Conservation (phyloP, 2,113 vertebrate genomes). For the Haemorhous mexicanus region DNA sequence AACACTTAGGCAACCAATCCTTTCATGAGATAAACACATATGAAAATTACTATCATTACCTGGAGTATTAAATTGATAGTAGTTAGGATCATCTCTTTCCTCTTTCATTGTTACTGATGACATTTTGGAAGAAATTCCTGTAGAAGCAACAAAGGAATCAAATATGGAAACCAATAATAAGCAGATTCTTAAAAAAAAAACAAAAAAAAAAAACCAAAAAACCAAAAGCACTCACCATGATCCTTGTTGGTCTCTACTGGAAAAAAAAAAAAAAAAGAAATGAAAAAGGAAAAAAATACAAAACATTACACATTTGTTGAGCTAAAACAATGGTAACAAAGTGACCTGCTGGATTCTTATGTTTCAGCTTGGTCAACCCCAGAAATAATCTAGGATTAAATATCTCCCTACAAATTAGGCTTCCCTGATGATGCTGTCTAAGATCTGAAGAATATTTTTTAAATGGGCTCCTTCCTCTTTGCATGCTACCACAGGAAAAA, state of each 20-base stretch:
- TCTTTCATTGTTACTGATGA: slow-evolving; percentile 69
- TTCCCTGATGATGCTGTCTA: not conserved
- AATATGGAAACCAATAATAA: not conserved
- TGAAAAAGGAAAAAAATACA: not conserved
- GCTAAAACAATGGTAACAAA: not conserved
- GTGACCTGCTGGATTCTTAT: not conserved
- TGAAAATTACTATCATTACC: slow-evolving; percentile 54
- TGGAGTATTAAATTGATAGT: slow-evolving; percentile 71
- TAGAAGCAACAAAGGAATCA: not conserved
- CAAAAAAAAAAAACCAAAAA: not conserved
- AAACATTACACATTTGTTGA: not conserved
- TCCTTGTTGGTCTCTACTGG: not conserved
- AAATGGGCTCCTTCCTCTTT: not conserved
- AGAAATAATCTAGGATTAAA: not conserved
- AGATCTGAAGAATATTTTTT: not conserved
- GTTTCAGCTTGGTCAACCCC: not conserved
- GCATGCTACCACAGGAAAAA: not conserved
- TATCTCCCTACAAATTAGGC: not conserved
- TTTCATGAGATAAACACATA: not conserved
- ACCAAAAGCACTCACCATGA: not conserved
- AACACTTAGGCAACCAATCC: not conserved
- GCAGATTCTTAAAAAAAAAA: not conserved
- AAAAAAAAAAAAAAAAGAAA: not conserved
- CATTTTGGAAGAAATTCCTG: slow-evolving; percentile 69
- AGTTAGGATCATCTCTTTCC: slow-evolving; percentile 74